phyloP scores from a whole-genome alignment of 2,888 invertebrate genomes.

The Harpalus rubripes region DNA sequence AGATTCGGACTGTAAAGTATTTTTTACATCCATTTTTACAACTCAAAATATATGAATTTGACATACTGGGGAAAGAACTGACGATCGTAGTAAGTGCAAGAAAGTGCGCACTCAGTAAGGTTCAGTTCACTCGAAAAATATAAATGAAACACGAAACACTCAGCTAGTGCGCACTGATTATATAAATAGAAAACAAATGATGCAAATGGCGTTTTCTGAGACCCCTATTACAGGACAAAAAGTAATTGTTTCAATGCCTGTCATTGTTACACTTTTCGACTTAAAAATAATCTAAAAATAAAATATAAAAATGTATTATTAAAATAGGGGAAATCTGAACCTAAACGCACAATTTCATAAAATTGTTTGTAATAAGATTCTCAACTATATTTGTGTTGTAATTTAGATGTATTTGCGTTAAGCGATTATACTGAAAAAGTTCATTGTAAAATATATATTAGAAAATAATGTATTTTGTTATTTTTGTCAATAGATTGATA shows the following conservation, averaged over 20 bases:
- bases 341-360: conserved; percentile 62
- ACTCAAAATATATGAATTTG: no score
- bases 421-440: conserved; percentile 15
- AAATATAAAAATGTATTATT: conserved; percentile 54
- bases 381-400: conserved; percentile 57
- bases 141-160: no score
- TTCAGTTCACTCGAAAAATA: no score
- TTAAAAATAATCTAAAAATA: conserved; percentile 24
- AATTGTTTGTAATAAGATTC: conserved; percentile 54
- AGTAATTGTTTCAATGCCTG: neutral
- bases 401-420: conserved; percentile 46
- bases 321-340: conserved; percentile 57
- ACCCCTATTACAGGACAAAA: neutral
- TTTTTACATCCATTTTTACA: no score
- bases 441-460: conserved; percentile 23
- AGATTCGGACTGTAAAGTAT: no score
- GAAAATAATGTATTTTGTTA: conserved; percentile 10
- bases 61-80: no score
- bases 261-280: neutral
- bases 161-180: no score
- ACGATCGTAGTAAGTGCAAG: no score
- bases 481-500: conserved; percentile 21
- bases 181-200: no score
- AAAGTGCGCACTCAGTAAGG: no score
- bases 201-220: neutral